phyloP scores from a whole-genome alignment of 2,113 vertebrate species.

The Anolis carolinensis region DNA sequence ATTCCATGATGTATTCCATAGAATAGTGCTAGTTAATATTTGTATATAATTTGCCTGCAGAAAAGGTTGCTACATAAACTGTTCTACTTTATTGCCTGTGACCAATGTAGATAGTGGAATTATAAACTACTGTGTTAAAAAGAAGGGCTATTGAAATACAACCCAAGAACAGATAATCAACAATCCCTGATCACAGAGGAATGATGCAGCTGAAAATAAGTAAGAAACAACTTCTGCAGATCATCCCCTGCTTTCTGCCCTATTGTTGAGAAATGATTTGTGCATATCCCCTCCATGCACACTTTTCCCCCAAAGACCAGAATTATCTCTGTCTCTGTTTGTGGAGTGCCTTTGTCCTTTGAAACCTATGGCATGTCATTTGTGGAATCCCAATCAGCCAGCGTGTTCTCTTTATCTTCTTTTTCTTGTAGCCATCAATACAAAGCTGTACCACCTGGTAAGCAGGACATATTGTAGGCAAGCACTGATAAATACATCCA shows the following conservation, averaged over 20 bases:
- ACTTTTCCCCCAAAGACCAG: constrained; percentile 32
- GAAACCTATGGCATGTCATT: constrained; percentile 67
- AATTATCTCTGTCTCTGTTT: constrained; percentile 62
- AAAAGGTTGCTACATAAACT: no score
- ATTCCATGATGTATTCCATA: no score
- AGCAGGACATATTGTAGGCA: constrained; percentile 60
- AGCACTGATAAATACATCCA: constrained; percentile 69
- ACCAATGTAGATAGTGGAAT: no score
- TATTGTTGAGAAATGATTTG: constrained; percentile 50
- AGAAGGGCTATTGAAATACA: no score
- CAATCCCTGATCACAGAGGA: neutral
- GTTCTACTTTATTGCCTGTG: no score
- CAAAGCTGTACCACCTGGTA: constrained; percentile 54
- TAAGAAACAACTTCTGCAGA: neutral
- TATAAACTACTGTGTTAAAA: no score
- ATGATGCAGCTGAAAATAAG: no score
- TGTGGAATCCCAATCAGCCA: constrained; percentile 65
- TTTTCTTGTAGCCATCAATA: constrained; percentile 60
- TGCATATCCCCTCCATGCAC: constrained; percentile 23
- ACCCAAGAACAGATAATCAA: neutral
- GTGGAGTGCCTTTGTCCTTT: constrained; percentile 68
- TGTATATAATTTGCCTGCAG: no score
- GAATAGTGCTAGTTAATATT: no score
- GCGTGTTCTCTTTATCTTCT: constrained; percentile 63
- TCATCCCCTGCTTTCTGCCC: constrained; percentile 39